Evolutionary conservation across 2,888 invertebrate species (phyloP).

Genomic region (Lysandra bellargus): DNA sequence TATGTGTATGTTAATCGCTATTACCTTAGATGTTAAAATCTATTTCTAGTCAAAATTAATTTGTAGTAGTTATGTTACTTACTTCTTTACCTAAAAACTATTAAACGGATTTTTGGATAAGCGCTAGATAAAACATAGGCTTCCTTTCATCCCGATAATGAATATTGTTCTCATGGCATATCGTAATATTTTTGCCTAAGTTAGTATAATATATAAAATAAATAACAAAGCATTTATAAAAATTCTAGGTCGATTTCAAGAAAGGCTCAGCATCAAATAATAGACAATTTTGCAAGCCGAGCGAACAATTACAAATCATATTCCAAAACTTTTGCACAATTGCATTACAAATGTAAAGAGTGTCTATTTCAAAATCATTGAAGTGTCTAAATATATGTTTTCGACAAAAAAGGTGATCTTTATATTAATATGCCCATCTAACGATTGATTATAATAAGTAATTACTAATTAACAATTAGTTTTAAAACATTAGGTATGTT

Average conservation of each 20-base stretch:
- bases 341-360: constrained; percentile 5
- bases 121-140: too few species aligned
- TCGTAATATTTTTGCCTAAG: background rate
- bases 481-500: background rate
- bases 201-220: background rate
- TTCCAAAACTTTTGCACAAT: constrained; percentile 14
- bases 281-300: constrained; percentile 6
- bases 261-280: constrained; percentile 5
- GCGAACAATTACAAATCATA: constrained; percentile 18
- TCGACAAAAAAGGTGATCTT: background rate
- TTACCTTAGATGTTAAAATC: too few species aligned
- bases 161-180: too few species aligned
- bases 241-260: constrained; percentile 12
- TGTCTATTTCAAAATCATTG: background rate
- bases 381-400: background rate
- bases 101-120: too few species aligned
- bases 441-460: background rate
- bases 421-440: background rate
- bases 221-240: background rate
- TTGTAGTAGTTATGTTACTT: background rate
- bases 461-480: background rate
- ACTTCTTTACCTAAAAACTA: too few species aligned
- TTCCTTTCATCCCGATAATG: too few species aligned
- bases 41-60: too few species aligned
- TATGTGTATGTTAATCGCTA: too few species aligned